Evolutionary conservation across 2,113 vertebrate genomes (phyloP).

Genomic region (Morone saxatilis): DNA sequence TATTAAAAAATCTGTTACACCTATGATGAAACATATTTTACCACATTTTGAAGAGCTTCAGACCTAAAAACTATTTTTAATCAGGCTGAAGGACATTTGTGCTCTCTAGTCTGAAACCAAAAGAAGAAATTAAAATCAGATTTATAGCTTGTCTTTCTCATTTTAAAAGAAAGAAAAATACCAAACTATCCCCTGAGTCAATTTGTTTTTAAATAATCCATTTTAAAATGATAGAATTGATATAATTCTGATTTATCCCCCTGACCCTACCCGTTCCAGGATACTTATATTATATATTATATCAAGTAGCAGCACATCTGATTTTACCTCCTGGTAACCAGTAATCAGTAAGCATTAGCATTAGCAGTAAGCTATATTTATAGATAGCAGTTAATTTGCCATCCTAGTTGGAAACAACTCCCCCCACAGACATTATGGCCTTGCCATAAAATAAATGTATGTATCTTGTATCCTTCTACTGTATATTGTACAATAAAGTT

Average conservation of each 20-base stretch:
- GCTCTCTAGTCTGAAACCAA: neutral
- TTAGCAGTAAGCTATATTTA: no score
- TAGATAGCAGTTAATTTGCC: no score
- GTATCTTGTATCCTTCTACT: no score
- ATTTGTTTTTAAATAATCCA: neutral
- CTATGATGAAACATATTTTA: neutral
- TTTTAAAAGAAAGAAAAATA: neutral
- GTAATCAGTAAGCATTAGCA: no score
- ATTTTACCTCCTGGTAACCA: neutral
- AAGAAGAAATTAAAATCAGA: neutral
- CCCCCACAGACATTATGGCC: no score
- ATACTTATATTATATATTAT: no score
- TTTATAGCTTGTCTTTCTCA: neutral
- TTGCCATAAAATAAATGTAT: no score
- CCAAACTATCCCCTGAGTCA: neutral
- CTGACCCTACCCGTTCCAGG: no score
- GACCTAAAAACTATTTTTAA: neutral
- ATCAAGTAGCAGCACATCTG: neutral
- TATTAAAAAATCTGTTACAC: neutral
- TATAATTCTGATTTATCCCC: slow-evolving; percentile 4
- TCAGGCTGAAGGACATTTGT: neutral
- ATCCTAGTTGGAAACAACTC: no score
- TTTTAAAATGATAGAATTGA: neutral
- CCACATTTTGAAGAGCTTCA: neutral
- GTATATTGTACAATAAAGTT: no score